Conservation (phyloP, 2,888 invertebrate genomes). For the Caradrina kadenii region DNA sequence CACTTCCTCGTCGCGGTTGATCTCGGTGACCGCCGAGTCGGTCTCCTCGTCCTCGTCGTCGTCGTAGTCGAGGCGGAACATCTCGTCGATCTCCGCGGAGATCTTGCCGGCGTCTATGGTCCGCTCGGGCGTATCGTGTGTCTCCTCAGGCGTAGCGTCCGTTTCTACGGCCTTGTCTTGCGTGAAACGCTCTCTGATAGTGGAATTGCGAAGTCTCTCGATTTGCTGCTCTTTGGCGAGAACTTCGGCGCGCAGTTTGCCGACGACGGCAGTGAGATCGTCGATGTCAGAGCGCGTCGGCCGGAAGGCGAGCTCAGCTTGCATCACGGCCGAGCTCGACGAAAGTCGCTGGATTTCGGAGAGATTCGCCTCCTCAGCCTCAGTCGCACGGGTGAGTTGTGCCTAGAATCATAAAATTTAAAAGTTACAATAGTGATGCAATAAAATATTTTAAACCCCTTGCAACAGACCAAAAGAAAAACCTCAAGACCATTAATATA, state of each 20-base stretch:
- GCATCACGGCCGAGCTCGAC: slow-evolving; percentile 86
- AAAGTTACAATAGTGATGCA: not conserved
- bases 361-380: slow-evolving; percentile 90
- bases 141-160: slow-evolving; percentile 71
- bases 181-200: slow-evolving; percentile 58
- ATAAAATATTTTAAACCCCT: not conserved
- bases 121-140: slow-evolving; percentile 61
- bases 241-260: slow-evolving; percentile 76
- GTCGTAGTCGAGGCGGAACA: slow-evolving; percentile 86
- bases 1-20: slow-evolving; percentile 69
- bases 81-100: slow-evolving; percentile 86
- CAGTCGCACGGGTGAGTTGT: slow-evolving; percentile 83
- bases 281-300: slow-evolving; percentile 90
- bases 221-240: slow-evolving; percentile 70
- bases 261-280: slow-evolving; percentile 87
- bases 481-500: not conserved
- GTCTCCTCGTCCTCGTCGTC: slow-evolving; percentile 86
- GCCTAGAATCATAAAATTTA: slow-evolving; percentile 71
- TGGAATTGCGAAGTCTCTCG: slow-evolving; percentile 66
- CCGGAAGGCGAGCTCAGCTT: slow-evolving; percentile 90
- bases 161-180: slow-evolving; percentile 68
- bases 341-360: slow-evolving; percentile 90
- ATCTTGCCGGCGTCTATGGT: slow-evolving; percentile 79
- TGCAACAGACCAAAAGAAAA: not conserved
- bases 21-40: slow-evolving; percentile 83